Evolutionary conservation across 1,140 invertebrate species (phyloP), one percentile per base, ranked within the genome.

Genomic region (Babylonia areolata): DNA sequence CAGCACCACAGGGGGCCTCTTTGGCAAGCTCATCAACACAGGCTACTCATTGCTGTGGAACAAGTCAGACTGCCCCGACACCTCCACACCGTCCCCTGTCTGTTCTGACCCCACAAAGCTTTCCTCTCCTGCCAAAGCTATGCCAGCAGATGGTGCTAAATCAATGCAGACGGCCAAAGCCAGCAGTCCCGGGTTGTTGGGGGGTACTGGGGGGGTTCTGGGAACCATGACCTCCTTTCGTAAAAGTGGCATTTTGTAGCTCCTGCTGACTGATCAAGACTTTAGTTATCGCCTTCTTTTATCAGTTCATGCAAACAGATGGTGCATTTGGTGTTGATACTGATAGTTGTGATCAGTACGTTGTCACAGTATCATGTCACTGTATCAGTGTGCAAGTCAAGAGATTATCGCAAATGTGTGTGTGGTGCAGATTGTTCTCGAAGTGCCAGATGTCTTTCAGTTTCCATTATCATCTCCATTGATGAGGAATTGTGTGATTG

Each of bases 61-160:
- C 73, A 82, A 82, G 58, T 84, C 82, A 15, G 42, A 86, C 2
- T 73, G 69, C n/a, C 75, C 81, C 35, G 81, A 37, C 1, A 77
- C 31, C 20, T 71, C 86, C 23, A 20, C 80, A 28, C 40, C 75
- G 15, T 54, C 81, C 11, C 69, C 35, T 20, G 78, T 78, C 35
- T 42, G 75, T 51, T 54, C 69, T 58, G 85, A 3, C n/a, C 17
- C 64, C n/a, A 71, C 75, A 69, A 69, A 77, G 28, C 15, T 69
- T 28, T 20, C 46, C 28, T 96, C 79, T 95, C 95, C 51, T 95
- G 95, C 11, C 1, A 73, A 87, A 64, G n/a, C 80, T 35, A 23
- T 75, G 28, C 71, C 75, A n/a, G 39, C 69, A 46, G 64, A 42
- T 33, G 42, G 79, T 40, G 37, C 51, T 3, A 81, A 64, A 23